phyloP scores from a whole-genome alignment of 2,797 vertebrate species.

The Scyliorhinus canicula region DNA sequence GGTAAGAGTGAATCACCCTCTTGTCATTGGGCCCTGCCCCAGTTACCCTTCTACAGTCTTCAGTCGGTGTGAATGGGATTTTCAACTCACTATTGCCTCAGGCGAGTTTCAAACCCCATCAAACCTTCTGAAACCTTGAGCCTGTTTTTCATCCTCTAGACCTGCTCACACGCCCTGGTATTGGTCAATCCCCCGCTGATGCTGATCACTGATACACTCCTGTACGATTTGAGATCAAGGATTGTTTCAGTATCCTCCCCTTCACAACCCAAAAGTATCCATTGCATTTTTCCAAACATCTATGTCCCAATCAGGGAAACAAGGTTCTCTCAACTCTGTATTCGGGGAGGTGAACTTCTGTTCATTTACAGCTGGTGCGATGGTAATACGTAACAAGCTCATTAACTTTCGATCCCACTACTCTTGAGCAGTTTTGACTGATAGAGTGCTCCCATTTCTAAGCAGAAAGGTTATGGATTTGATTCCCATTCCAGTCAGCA shows the following conservation, averaged over 20 bases:
- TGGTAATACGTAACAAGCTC: neutral
- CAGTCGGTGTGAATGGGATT: neutral
- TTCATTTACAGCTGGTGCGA: neutral
- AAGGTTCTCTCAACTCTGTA: neutral
- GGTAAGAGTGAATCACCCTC: neutral
- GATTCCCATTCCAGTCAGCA: neutral
- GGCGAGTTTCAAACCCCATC: neutral
- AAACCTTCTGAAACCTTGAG: neutral
- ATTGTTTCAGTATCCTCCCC: neutral
- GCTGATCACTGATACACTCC: neutral
- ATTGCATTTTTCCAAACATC: neutral
- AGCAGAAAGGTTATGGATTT: neutral
- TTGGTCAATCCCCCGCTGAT: too few species aligned
- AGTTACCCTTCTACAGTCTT: neutral
- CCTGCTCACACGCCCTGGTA: neutral
- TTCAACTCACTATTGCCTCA: neutral
- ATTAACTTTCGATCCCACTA: neutral
- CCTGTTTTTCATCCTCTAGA: neutral
- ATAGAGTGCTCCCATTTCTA: neutral
- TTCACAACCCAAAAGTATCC: too few species aligned
- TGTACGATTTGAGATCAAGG: neutral
- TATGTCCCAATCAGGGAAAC: neutral
- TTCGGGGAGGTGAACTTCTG: neutral
- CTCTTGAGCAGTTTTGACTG: neutral
- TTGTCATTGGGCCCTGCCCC: neutral